Base-by-base conservation (phyloP, 2,797 vertebrate genomes). In the Paratrypauchen microcephalus region DNA sequence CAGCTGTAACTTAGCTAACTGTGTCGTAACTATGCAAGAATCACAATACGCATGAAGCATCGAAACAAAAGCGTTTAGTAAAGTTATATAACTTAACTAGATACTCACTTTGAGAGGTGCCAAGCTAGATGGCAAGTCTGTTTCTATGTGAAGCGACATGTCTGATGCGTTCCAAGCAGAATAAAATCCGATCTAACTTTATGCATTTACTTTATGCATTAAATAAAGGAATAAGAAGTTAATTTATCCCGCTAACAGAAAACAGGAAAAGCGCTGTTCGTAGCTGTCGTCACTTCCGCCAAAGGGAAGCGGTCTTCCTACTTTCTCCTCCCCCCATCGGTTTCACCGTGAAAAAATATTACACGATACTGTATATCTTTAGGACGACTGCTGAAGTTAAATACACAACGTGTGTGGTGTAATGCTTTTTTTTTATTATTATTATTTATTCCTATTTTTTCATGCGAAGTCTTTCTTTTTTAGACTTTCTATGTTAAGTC, bases 81-180 rank as follows among this genome's bases (percentile, higher is more conserved):
- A 50, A 8, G 2, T n/a, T 11, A 52, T 21, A 2, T 21, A 6
- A 18, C 6, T 19, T 52, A 52, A 3, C 19, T 52, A 21, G 41
- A 6, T 39, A 86, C 92, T 87, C 87, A 94, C 94, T 89, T 92
- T 93, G 9, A 94, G 70, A 72, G 80, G 86, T 0, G 83, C 79
- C 1, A 92, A 75, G 3, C 16, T 78, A 0, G 86, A 72, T 0
- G 91, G 83, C 0, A 89, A 72, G 69, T 91, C 86, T 45, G 82
- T 65, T 70, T 91, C 89, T 0, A 59, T 39, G 5, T 72, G 65
- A 3, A 62, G 23, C 0, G 86, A 76, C 92, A 94, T 94, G 50
- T 13, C 47, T 41, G 0, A 0, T 8, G 2, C 47, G 28, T 1
- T 2, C 55, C 21, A 13, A 18, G 0, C 2, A 18, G 13, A 6